These are phyloP conservation scores for Sanderia malayensis DNA, from an alignment of 30 jellyfish, hydroid and myxozoan genomes.

Conservation along the genomic window DNA sequence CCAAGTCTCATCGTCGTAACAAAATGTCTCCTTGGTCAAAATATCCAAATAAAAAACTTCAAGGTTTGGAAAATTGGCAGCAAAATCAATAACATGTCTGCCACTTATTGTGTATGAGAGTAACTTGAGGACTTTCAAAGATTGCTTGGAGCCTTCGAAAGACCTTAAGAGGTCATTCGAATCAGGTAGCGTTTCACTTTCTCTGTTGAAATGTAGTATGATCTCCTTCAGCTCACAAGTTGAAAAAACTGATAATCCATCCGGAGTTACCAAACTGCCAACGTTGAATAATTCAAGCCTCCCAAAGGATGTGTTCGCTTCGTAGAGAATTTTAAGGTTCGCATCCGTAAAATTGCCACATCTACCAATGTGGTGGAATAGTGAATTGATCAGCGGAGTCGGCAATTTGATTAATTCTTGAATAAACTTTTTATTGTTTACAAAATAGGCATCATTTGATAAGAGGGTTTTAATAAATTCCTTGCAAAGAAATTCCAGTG, in stretches of 20 bases:
- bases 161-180: slow-evolving; percentile 30
- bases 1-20: slow-evolving; percentile 25
- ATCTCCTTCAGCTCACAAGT: slow-evolving; percentile 31
- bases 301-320: background rate
- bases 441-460: background rate
- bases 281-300: slow-evolving; percentile 27
- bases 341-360: slow-evolving; percentile 33
- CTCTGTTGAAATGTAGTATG: slow-evolving; percentile 14
- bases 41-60: slow-evolving; percentile 28
- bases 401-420: slow-evolving; percentile 16
- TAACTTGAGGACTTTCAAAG: slow-evolving; percentile 33
- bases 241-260: slow-evolving; percentile 10
- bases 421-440: background rate
- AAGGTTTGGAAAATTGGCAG: slow-evolving; percentile 39
- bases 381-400: slow-evolving; percentile 19
- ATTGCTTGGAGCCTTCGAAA: slow-evolving; percentile 35
- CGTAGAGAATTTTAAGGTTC: slow-evolving; percentile 13
- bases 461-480: background rate
- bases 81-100: slow-evolving; percentile 42
- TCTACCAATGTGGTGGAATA: slow-evolving; percentile 33
- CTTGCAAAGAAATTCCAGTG: slow-evolving; percentile 38
- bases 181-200: slow-evolving; percentile 12
- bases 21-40: background rate
- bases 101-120: slow-evolving; percentile 18
- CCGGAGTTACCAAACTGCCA: slow-evolving; percentile 7